phyloP scores from a whole-genome alignment of 2,797 vertebrate genomes.

The Cercopithecus mitis region DNA sequence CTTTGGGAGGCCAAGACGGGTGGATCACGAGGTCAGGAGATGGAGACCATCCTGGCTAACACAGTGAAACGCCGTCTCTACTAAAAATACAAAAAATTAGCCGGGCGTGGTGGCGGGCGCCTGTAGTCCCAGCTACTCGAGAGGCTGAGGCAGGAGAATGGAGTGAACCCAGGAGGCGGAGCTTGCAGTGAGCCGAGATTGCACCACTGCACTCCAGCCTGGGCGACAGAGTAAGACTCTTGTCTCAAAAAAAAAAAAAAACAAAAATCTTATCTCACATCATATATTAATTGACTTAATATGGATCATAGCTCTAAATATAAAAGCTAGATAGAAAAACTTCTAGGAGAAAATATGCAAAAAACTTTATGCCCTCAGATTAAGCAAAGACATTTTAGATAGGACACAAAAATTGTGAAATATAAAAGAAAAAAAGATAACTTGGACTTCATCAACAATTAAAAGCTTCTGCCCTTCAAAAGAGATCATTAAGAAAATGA shows the following conservation, averaged over 20 bases:
- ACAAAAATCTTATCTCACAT: neutral
- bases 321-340: neutral
- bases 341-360: neutral
- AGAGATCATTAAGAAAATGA: neutral
- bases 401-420: neutral
- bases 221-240: no score
- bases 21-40: no score
- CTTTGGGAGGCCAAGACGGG: no score
- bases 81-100: no score
- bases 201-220: no score
- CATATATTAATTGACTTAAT: neutral
- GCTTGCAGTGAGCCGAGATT: no score
- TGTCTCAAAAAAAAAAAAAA: no score
- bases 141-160: no score
- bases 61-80: no score
- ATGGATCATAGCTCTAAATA: neutral
- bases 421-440: neutral
- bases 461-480: neutral
- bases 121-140: no score
- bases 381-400: neutral
- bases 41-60: no score
- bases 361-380: neutral
- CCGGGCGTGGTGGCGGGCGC: rapidly evolving
- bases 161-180: no score
- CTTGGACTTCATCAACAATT: neutral